Base-by-base conservation (phyloP, 2,113 vertebrate species). In the Podarcis cretensis region DNA sequence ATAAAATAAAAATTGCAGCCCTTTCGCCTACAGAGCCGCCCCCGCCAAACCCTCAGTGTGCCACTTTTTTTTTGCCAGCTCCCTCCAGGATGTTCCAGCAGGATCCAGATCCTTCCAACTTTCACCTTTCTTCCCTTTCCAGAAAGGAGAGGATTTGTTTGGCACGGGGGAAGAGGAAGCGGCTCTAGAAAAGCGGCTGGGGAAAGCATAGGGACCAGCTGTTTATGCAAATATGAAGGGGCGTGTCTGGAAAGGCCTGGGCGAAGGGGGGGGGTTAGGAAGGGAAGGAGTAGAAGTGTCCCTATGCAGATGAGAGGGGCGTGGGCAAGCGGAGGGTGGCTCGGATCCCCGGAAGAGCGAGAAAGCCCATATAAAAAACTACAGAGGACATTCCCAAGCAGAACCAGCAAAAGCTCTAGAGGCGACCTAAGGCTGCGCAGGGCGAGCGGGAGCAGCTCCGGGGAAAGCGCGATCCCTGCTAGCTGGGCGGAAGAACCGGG, bases 351-450 rank as follows among this genome's bases (percentile, higher is more conserved):
- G 98, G 98, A 98, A 97, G 95, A 74, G 91, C 10, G 89, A 93
- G 96, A 96, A 97, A 94, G 95, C 96, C 95, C 93, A 92, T 98
- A 97, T 98, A 98, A 96, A 83, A 98, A 97, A 97, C 97, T 96
- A 97, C 94, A 94, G 97, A 96, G 95, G 97, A 96, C 96, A 89
- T 93, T 93, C 94, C 92, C 96, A 93, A 93, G 90, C 97, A 97
- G 94, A 96, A 95, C 92, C 91, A 65, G 95, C 92, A 92, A 96
- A 97, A 96, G 93, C 97, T 97, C 83, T 82, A 89, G 96, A 96
- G 96, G 40, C 86, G 25, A 68, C 76, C 85, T 20, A 54, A 54
- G 85, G 78, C 81, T 87, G 84, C 77, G 59, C 59, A 74, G 73
- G 73, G 16, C 32, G 35, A 74, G 73, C 0, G 32, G n/a, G 73